Evolutionary conservation across 2,797 vertebrate genomes (phyloP).

Genomic region (Telmatherina bonti): DNA sequence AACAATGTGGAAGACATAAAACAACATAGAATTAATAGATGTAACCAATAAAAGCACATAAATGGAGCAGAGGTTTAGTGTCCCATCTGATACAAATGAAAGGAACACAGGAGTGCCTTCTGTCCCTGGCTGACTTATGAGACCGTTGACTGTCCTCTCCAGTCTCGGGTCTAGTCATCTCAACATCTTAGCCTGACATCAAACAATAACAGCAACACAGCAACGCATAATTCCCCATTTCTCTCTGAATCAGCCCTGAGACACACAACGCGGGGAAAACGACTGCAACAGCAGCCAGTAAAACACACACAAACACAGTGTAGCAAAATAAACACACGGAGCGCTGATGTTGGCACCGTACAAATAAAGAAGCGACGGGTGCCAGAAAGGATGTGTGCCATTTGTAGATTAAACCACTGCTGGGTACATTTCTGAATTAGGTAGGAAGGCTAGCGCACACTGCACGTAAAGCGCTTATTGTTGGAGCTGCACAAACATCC

Average conservation of each 20-base stretch:
- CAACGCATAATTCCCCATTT: conserved; percentile 67
- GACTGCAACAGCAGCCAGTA: conserved; percentile 5
- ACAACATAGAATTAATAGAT: background rate
- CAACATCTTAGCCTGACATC: conserved; percentile 53
- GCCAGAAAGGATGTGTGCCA: conserved; percentile 52
- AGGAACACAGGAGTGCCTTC: conserved; percentile 12
- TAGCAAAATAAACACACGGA: conserved; percentile 10
- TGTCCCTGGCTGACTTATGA: conserved; percentile 15
- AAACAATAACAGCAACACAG: conserved; percentile 59
- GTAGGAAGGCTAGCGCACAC: conserved; percentile 27
- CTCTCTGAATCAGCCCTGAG: conserved; percentile 44
- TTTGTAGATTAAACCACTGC: conserved; percentile 61
- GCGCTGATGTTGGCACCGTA: conserved; percentile 30
- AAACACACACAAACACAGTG: conserved; percentile 2
- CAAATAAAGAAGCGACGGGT: conserved; percentile 27
- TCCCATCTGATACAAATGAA: conserved; percentile 34
- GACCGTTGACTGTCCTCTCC: conserved; percentile 19
- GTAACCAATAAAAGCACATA: background rate
- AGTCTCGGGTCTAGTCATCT: conserved; percentile 32
- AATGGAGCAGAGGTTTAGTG: conserved; percentile 24
- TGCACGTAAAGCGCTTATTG: conserved; percentile 51
- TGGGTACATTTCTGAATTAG: conserved; percentile 55
- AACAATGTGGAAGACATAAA: too few species aligned
- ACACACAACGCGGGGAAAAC: conserved; percentile 2
- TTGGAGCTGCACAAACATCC: conserved; percentile 45